phyloP scores from a whole-genome alignment of 2,888 invertebrate genomes.

The Coenonympha arcania region DNA sequence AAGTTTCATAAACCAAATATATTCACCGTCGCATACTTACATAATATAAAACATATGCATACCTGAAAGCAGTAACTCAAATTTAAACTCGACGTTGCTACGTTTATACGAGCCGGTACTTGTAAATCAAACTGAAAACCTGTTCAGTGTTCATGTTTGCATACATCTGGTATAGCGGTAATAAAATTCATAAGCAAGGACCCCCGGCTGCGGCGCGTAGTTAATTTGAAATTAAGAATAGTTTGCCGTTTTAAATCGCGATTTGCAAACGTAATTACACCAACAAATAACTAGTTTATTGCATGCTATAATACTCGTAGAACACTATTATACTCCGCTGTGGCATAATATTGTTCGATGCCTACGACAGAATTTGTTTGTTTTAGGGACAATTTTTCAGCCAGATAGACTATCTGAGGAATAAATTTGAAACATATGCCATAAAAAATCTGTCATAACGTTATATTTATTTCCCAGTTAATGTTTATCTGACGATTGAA shows the following conservation, averaged over 20 bases:
- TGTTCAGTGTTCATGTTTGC: slow-evolving; percentile 33
- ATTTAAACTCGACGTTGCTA: slow-evolving; percentile 29
- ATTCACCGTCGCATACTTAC: too few species aligned
- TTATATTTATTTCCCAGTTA: too few species aligned
- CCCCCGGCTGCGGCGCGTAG: slow-evolving; percentile 19
- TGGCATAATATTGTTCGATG: too few species aligned
- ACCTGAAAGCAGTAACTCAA: slow-evolving; percentile 26
- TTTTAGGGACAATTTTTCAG: too few species aligned
- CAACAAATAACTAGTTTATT: background rate
- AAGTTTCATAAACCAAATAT: slow-evolving; percentile 20
- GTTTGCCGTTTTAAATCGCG: background rate
- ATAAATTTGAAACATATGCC: too few species aligned
- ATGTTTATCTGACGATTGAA: too few species aligned
- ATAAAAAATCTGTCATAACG: too few species aligned
- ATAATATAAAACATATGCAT: too few species aligned
- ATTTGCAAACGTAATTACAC: background rate
- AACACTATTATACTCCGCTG: background rate
- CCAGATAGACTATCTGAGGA: too few species aligned
- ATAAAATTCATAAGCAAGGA: slow-evolving; percentile 31
- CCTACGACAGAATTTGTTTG: too few species aligned
- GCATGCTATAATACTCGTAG: background rate
- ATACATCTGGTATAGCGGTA: slow-evolving; percentile 30
- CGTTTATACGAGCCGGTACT: slow-evolving; percentile 30
- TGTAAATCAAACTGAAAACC: slow-evolving; percentile 33
- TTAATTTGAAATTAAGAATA: slow-evolving; percentile 27